Conservation (phyloP, 2,797 vertebrate genomes). For the Loris lydekkerianus region DNA sequence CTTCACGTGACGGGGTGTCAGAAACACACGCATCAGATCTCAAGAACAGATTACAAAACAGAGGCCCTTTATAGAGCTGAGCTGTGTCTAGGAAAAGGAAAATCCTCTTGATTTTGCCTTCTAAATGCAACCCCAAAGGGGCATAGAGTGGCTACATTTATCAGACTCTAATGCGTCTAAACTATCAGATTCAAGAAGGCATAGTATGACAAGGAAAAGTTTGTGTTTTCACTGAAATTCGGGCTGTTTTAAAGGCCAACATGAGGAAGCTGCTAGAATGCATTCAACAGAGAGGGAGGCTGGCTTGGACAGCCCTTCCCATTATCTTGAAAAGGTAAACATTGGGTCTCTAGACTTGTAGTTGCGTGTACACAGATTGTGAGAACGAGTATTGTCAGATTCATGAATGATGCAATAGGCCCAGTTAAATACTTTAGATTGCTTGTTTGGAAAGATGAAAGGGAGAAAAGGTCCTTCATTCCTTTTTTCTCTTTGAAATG, state of each 20-base stretch:
- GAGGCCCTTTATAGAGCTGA: constrained; percentile 84
- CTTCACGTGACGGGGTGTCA: constrained; percentile 84
- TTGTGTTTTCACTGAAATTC: constrained; percentile 64
- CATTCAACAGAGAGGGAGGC: not conserved
- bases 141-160: constrained; percentile 46
- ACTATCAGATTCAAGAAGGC: constrained; percentile 79
- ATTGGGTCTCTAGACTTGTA: constrained; percentile 27
- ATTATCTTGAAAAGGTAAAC: constrained; percentile 62
- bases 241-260: constrained; percentile 35
- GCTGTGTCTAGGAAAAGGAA: constrained; percentile 83
- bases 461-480: not conserved
- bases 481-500: not conserved
- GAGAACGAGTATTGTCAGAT: constrained; percentile 61
- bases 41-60: constrained; percentile 87
- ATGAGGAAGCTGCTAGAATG: constrained; percentile 16
- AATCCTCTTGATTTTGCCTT: constrained; percentile 81
- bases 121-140: constrained; percentile 71
- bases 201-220: not conserved
- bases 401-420: constrained; percentile 33
- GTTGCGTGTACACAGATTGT: not conserved
- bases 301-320: constrained; percentile 59
- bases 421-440: constrained; percentile 65
- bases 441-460: constrained; percentile 67
- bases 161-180: constrained; percentile 67
- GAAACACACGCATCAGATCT: constrained; percentile 86